These are phyloP conservation scores for Hartigia nigra DNA, from an alignment of 2,888 invertebrate genomes.

Conservation along the genomic window DNA sequence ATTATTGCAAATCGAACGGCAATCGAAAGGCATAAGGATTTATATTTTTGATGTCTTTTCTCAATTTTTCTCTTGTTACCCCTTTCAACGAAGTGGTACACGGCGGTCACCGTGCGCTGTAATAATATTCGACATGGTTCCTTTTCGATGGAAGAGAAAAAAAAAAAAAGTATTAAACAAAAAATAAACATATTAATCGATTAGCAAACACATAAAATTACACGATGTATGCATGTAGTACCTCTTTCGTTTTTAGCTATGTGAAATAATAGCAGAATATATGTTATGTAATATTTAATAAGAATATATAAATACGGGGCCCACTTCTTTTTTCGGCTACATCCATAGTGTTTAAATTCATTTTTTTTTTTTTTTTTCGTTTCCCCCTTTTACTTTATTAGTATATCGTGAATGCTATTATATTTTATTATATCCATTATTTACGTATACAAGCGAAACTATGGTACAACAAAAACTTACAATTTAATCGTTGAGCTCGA, in stretches of 20 bases:
- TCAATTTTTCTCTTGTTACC: too few species aligned
- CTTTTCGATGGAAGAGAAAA: constrained; percentile 29
- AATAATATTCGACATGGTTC: constrained; percentile 19
- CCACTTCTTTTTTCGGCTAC: constrained; percentile 58
- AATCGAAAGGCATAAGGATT: background rate
- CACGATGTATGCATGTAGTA: constrained; percentile 39
- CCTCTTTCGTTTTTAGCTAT: constrained; percentile 47
- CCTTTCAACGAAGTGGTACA: background rate
- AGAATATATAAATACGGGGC: constrained; percentile 61
- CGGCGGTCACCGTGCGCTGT: constrained; percentile 21
- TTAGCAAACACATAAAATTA: constrained; percentile 32
- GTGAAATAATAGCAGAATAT: constrained; percentile 62
- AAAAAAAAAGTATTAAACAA: constrained; percentile 23
- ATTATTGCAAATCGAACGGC: background rate
- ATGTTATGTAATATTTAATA: constrained; percentile 61
- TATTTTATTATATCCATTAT: constrained; percentile 33
- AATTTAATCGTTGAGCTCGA: constrained; percentile 23
- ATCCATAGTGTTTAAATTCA: constrained; percentile 51
- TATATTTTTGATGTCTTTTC: background rate
- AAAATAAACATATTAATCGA: constrained; percentile 37
- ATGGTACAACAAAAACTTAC: constrained; percentile 22
- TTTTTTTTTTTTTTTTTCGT: too few species aligned
- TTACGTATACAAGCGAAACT: constrained; percentile 43
- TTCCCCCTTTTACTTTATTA: constrained; percentile 26
- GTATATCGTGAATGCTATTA: constrained; percentile 38